phyloP scores from a whole-genome alignment of 2,113 vertebrate genomes.

The Pica pica region DNA sequence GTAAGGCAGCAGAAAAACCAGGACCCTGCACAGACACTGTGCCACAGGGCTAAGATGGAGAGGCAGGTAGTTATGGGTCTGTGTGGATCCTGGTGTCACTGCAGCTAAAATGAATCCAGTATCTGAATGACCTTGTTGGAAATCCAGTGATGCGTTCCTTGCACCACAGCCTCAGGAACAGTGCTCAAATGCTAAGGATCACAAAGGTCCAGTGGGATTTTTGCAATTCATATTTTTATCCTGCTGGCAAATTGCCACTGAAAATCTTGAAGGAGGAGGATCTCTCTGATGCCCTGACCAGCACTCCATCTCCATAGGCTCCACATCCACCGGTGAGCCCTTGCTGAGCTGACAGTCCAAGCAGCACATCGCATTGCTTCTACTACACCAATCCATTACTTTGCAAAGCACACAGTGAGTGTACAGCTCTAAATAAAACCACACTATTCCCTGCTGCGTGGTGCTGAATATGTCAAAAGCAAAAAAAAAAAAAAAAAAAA shows the following conservation, averaged over 20 bases:
- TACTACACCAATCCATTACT: neutral
- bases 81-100: neutral
- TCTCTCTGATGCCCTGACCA: neutral
- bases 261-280: neutral
- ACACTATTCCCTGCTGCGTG: neutral
- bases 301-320: neutral
- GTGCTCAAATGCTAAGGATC: neutral
- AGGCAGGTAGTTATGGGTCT: neutral
- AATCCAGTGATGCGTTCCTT: neutral
- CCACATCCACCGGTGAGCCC: neutral
- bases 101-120: neutral
- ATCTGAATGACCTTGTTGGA: neutral
- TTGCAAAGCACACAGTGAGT: neutral
- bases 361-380: neutral
- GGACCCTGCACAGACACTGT: neutral
- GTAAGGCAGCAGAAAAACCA: neutral
- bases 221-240: neutral
- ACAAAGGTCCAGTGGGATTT: neutral
- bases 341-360: neutral
- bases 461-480: slow-evolving; percentile 11
- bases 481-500: neutral
- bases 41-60: neutral
- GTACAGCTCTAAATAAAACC: neutral
- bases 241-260: neutral
- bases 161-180: neutral